Conservation (phyloP, 2,888 invertebrate species). For the Pelosia muscerda region DNA sequence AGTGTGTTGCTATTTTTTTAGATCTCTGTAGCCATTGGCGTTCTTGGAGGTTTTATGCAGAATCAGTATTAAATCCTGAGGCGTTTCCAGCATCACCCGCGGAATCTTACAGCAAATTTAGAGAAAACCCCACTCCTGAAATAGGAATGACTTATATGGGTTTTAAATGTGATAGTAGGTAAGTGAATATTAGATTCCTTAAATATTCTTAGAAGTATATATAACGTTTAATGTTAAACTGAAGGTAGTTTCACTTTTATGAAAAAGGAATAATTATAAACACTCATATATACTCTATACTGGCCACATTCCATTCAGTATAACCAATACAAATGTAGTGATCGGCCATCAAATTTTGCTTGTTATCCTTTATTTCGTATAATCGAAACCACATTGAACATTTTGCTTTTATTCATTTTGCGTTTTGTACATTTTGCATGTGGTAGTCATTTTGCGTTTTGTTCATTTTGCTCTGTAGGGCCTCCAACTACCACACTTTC, state of each 20-base stretch:
- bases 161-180: conserved; percentile 77
- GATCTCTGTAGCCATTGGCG: conserved; percentile 88
- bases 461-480: no score
- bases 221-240: background rate
- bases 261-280: no score
- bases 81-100: conserved; percentile 86
- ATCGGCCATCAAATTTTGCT: no score
- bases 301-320: no score
- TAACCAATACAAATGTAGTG: no score
- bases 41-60: conserved; percentile 88
- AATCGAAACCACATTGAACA: no score
- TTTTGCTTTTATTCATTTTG: no score
- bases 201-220: background rate
- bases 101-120: conserved; percentile 86
- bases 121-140: conserved; percentile 79
- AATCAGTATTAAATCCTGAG: conserved; percentile 82
- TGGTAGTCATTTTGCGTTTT: no score
- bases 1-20: conserved; percentile 54
- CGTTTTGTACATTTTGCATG: no score
- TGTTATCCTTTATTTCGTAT: no score
- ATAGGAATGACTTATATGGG: conserved; percentile 82
- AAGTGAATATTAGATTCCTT: conserved; percentile 26
- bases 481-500: no score
- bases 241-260: background rate
- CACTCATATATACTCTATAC: no score